Evolutionary conservation across 2,888 invertebrate species (phyloP), one percentile per base, ranked within the genome.

Genomic region (Congeria kusceri): DNA sequence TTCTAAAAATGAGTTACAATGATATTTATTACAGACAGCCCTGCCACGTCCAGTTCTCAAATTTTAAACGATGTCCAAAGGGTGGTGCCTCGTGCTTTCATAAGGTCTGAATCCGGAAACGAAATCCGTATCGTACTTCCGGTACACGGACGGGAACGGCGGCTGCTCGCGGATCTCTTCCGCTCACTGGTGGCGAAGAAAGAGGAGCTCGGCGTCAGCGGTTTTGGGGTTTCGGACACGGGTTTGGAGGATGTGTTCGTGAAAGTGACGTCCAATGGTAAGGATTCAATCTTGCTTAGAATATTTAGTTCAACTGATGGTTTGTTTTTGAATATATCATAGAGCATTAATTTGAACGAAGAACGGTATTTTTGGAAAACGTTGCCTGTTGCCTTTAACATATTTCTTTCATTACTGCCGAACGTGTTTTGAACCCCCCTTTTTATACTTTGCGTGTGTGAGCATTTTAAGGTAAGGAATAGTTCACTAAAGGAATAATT

Each of bases 241-340:
- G 91, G 89, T 39, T 80, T 93, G 61, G 93, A 93, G 76, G 92
- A 93, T 77, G 92, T 93, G 28, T 93, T 93, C 76, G 83, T 93
- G 9, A 91, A 90, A 79, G 86, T 93, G 58, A 92, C 92, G 7
- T 58, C 63, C 18, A 53, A 28, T 47, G 47, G 64, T 47, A 57
- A 72, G 20, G 11, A 11, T 23, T 5, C 2, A 53, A 53, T 1
- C 13, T 53, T 20, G 53, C n/a, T 39, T n/a, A n/a, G n/a, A n/a
- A n/a, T n/a, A n/a, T n/a, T n/a, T n/a, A n/a, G n/a, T n/a, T n/a
- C n/a, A n/a, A n/a, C n/a, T n/a, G n/a, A n/a, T n/a, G n/a, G n/a
- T n/a, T n/a, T n/a, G n/a, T n/a, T n/a, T n/a, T n/a, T n/a, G n/a
- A n/a, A n/a, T n/a, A n/a, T n/a, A n/a, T n/a, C n/a, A n/a, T n/a